Evolutionary conservation across 1,140 invertebrate species (phyloP), one percentile per base, ranked within the genome.

Genomic region (Platorchestia sp.): DNA sequence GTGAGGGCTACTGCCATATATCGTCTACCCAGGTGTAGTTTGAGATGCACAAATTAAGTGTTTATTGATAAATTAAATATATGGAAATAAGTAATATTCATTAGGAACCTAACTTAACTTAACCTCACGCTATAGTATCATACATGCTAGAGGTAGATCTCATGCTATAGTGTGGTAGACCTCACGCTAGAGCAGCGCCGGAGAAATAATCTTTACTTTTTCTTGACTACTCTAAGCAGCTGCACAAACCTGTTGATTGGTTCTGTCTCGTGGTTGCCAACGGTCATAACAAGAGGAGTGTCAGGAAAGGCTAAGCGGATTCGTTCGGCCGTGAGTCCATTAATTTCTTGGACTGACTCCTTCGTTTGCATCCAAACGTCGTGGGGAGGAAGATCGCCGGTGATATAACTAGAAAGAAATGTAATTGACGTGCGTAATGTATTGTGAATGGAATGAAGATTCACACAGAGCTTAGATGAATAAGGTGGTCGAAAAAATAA

Each of bases 241-340:
- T 27, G 95, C 95, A 97, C 97, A 98, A 97, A 99, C 98, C 98
- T 98, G 97, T 99, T 99, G 10, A 98, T 97, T 5, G 99, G 99
- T 97, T 98, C 98, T 51, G 98, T 97, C 97, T 99, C 99, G 96
- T 99, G 99, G 97, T 99, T 99, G 89, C 99, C 99, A 86, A 99
- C 97, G 95, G 98, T 97, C 19, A 98, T 98, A 97, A 98, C 98
- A 0, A 99, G 97, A 0, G 97, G 97, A 43, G 97, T 98, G 90
- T 98, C 97, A 0, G 97, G 97, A 96, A 99, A 98, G 45, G 97
- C 97, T 59, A 97, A 97, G 27, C 97, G 97, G 43, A 99, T 97
- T 95, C 98, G 97, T 10, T 97, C 96, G 53, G 97, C 97, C 42
- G 98, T 97, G 95, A 98, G 97, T 19, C 97, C 97, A 36, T 99